phyloP scores from a whole-genome alignment of 2,888 invertebrate genomes.

The Auanema freiburgensis region DNA sequence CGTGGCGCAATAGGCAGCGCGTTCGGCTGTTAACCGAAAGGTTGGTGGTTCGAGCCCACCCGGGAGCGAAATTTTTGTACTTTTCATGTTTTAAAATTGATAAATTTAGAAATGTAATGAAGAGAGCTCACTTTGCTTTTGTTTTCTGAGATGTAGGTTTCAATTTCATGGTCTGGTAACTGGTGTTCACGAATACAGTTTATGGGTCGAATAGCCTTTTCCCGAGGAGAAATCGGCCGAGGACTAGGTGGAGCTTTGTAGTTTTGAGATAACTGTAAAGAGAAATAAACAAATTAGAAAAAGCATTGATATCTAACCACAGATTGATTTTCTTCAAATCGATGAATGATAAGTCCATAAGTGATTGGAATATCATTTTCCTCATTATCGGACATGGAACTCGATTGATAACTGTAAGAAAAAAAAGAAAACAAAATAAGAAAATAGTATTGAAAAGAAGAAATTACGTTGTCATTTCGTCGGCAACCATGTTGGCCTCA shows the following conservation, averaged over 20 bases:
- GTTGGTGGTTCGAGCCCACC: slow-evolving; percentile 62
- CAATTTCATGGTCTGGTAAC: slow-evolving; percentile 38
- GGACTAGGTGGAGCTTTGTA: not conserved
- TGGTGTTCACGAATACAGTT: slow-evolving; percentile 43
- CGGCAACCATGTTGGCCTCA: slow-evolving; percentile 24
- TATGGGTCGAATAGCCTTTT: slow-evolving; percentile 12
- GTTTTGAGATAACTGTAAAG: not conserved
- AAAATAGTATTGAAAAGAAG: not conserved
- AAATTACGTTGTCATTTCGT: slow-evolving; percentile 16
- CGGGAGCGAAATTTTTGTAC: slow-evolving; percentile 45
- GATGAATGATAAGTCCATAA: slow-evolving; percentile 35
- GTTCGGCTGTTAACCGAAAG: slow-evolving; percentile 64
- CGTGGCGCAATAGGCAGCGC: slow-evolving; percentile 56
- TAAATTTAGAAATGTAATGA: no score
- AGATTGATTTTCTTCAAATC: slow-evolving; percentile 10
- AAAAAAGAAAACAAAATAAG: not conserved
- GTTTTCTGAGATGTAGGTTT: slow-evolving; percentile 40
- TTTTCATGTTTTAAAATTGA: no score
- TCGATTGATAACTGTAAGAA: slow-evolving; percentile 16
- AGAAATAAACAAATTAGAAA: not conserved
- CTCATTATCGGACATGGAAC: slow-evolving; percentile 35
- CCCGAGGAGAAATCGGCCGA: not conserved
- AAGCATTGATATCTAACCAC: not conserved
- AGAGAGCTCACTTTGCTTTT: slow-evolving; percentile 42
- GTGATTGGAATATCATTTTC: slow-evolving; percentile 45